Conservation (phyloP, 2,888 invertebrate species). For the Tuta absoluta region DNA sequence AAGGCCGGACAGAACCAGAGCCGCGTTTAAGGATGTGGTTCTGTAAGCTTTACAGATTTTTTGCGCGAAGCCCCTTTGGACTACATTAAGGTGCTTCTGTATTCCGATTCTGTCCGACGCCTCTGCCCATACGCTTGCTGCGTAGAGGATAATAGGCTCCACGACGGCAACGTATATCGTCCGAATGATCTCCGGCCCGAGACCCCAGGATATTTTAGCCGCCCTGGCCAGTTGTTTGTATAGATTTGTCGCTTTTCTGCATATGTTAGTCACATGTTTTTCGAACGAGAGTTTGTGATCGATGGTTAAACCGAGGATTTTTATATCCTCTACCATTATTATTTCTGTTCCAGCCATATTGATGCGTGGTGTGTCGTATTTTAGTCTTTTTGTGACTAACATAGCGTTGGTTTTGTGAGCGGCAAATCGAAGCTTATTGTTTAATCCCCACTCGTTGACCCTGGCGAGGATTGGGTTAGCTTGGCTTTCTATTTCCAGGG, state of each 20-base stretch:
- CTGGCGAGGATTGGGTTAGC: background rate
- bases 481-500: background rate
- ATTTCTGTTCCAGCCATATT: constrained; percentile 26
- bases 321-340: constrained; percentile 21
- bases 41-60: background rate
- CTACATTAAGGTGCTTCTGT: background rate
- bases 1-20: no score
- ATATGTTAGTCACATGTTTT: constrained; percentile 4
- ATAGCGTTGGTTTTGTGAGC: background rate
- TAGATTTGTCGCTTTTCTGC: background rate
- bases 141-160: constrained; percentile 16
- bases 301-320: constrained; percentile 31
- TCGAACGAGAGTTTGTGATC: constrained; percentile 27
- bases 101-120: background rate
- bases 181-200: no score
- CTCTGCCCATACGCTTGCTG: constrained; percentile 30
- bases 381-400: background rate
- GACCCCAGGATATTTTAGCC: no score
- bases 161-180: constrained; percentile 22
- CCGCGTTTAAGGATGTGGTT: no score
- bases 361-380: constrained; percentile 1
- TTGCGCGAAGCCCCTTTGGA: background rate
- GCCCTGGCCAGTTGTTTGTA: no score
- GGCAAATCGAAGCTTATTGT: no score
- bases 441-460: no score